These are phyloP conservation scores for Butastur rufipennis DNA, from an alignment of 2,113 vertebrate genomes.

Conservation along the genomic window DNA sequence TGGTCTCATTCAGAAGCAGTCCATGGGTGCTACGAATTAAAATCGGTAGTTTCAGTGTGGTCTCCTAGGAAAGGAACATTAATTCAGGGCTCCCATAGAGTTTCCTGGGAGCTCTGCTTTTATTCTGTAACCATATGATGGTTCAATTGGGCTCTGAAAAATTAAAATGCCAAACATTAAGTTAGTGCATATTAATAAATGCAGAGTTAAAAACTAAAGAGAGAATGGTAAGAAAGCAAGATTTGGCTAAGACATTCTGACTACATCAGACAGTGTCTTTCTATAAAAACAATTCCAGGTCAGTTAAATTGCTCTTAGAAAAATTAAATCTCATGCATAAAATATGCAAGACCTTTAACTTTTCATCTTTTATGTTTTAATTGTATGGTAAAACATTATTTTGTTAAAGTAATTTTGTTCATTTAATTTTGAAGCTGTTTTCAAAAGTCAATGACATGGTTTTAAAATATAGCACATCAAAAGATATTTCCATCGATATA, in stretches of 20 bases:
- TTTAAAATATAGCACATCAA: conserved; percentile 46
- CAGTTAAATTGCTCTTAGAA: neutral
- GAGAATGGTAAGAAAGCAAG: neutral
- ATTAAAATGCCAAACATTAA: neutral
- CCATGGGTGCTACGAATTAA: neutral
- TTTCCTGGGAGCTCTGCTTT: neutral
- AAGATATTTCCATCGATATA: conserved; percentile 18
- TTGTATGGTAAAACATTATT: neutral
- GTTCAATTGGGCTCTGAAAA: neutral
- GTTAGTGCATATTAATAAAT: neutral
- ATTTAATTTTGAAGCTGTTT: conserved; percentile 41
- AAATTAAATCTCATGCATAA: conserved; percentile 9
- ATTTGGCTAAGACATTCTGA: neutral
- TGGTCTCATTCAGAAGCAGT: neutral
- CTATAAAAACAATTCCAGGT: neutral
- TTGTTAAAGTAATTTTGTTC: neutral
- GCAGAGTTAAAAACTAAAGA: neutral
- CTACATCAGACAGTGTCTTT: neutral
- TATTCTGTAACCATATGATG: neutral
- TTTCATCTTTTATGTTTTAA: conserved; percentile 5
- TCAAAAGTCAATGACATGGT: conserved; percentile 33
- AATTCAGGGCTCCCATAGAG: neutral
- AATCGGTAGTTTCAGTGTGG: neutral
- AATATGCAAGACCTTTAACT: conserved; percentile 10
- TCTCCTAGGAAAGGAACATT: neutral